phyloP scores from a whole-genome alignment of 2,113 vertebrate species.

The Chaetorhynchus papuensis region DNA sequence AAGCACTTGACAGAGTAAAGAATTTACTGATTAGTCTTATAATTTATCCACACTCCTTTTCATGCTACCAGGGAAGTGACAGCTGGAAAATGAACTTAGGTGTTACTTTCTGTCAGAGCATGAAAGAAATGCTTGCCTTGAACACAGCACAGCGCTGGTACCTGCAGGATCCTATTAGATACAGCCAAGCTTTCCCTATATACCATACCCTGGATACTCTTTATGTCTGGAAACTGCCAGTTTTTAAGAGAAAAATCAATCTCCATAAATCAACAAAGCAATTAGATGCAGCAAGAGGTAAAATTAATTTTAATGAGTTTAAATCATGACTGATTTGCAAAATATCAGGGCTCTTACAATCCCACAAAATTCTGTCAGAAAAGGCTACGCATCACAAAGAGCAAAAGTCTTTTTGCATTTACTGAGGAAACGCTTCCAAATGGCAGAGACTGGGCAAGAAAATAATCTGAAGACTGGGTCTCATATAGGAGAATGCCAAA shows the following conservation, averaged over 20 bases:
- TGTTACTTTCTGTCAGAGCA: neutral
- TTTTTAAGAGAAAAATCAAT: neutral
- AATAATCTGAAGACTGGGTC: neutral
- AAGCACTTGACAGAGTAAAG: neutral
- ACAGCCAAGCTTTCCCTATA: neutral
- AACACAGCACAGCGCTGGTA: neutral
- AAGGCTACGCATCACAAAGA: rapidly evolving
- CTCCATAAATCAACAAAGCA: neutral
- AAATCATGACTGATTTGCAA: neutral
- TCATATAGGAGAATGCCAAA: neutral
- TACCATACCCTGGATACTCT: neutral
- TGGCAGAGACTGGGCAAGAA: neutral
- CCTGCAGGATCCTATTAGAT: neutral
- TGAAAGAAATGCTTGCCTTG: neutral
- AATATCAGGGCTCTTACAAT: neutral
- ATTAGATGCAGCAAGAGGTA: neutral
- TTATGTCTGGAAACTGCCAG: neutral
- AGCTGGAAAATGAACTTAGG: neutral
- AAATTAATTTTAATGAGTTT: neutral
- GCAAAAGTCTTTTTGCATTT: neutral
- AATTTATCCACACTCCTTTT: neutral
- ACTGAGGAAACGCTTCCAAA: neutral
- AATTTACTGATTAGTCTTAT: neutral
- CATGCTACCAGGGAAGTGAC: neutral
- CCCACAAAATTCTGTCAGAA: neutral